phyloP scores from a whole-genome alignment of 2,888 invertebrate species.

The Deilephila porcellus region DNA sequence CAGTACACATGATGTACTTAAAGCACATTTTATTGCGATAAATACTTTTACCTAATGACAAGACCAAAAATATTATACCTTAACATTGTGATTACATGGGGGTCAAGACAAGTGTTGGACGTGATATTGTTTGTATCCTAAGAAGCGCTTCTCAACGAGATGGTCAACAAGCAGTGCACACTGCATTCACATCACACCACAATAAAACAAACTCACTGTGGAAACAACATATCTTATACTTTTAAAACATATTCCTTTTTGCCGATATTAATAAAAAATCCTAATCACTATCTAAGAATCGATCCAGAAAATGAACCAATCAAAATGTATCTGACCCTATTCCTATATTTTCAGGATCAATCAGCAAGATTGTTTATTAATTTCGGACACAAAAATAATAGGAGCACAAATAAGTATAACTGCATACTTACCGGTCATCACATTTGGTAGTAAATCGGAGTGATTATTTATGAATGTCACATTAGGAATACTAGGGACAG shows the following conservation, averaged over 20 bases:
- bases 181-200: background rate
- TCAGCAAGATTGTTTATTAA: too few relatives aligned
- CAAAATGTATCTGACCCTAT: background rate
- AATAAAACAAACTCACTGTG: background rate
- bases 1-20: slow-evolving; percentile 22
- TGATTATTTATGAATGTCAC: background rate
- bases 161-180: background rate
- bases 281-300: too few relatives aligned
- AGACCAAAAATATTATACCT: slow-evolving; percentile 34
- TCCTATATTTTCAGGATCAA: too few relatives aligned
- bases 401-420: slow-evolving; percentile 25
- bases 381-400: slow-evolving; percentile 29
- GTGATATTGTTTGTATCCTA: background rate
- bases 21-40: slow-evolving; percentile 30
- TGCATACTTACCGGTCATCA: slow-evolving; percentile 12
- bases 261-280: too few relatives aligned
- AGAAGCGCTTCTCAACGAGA: background rate
- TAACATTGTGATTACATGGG: slow-evolving; percentile 30
- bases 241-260: background rate
- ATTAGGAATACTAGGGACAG: background rate
- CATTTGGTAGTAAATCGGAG: slow-evolving; percentile 14
- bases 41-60: slow-evolving; percentile 29
- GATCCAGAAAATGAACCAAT: background rate
- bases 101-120: slow-evolving; percentile 9
- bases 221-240: background rate